A percentile compares a stretch with the other conserved stretches of the same genome.
Conservation (phyloP, 2,797 vertebrate genomes). For the Bradypus variegatus region DNA sequence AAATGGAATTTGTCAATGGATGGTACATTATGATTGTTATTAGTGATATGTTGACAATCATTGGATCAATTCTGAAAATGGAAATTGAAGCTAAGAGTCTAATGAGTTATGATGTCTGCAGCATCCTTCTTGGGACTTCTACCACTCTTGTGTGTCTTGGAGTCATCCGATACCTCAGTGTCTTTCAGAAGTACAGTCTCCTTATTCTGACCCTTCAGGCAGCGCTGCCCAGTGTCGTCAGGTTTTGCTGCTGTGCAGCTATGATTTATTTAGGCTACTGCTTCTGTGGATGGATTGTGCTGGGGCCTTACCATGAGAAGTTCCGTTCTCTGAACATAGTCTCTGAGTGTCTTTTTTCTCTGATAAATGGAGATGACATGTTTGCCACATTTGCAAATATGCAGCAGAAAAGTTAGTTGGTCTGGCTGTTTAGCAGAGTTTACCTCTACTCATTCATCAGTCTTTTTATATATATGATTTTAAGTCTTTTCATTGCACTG, state of each 20-base stretch:
- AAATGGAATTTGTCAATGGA: slow-evolving; percentile 88
- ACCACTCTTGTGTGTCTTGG: slow-evolving; percentile 97
- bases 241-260: slow-evolving; percentile 90
- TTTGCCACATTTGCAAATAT: slow-evolving; percentile 90
- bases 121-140: slow-evolving; percentile 90
- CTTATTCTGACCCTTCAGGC: slow-evolving; percentile 91
- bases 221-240: slow-evolving; percentile 87
- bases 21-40: slow-evolving; percentile 93
- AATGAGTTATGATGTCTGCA: slow-evolving; percentile 91
- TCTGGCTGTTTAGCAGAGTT: slow-evolving; percentile 94
- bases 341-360: slow-evolving; percentile 91
- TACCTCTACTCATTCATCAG: slow-evolving; percentile 97
- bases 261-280: slow-evolving; percentile 98
- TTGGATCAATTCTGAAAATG: slow-evolving; percentile 92
- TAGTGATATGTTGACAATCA: slow-evolving; percentile 85
- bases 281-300: slow-evolving; percentile 97
- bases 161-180: slow-evolving; percentile 91
- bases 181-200: slow-evolving; percentile 94
- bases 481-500: slow-evolving; percentile 95
- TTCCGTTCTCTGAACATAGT: slow-evolving; percentile 89
- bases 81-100: slow-evolving; percentile 92
- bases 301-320: slow-evolving; percentile 98
- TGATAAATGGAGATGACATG: slow-evolving; percentile 96
- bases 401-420: slow-evolving; percentile 85
- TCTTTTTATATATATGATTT: slow-evolving; percentile 96